Base-by-base conservation (phyloP, 2,888 invertebrate genomes). In the Dysmachus trigonus region DNA sequence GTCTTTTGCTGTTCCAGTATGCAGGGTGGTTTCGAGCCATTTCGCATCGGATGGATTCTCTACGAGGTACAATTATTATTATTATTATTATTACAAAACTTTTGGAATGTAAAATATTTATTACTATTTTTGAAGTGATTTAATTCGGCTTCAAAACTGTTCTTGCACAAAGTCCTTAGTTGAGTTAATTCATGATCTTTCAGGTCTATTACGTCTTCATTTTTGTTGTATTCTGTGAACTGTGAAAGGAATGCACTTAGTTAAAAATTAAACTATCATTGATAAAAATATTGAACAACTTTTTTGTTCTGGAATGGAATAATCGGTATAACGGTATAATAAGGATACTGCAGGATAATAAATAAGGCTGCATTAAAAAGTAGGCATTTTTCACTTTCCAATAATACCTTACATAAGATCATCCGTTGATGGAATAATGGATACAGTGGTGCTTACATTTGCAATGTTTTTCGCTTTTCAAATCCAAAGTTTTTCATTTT, bases 1-100 rank as follows among this genome's bases (percentile, higher is more conserved):
- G 90, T 92, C 92, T 87, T 91, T 92, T 30, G 92, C 91, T 35
- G 92, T 92, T 35, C 92, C 92, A 79, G 92, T 92, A 85, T 92
- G 91, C 10, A 92, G 86, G 0, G 92, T 92, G 1, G 92, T 92
- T 86, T 91, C 89, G 74, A 92, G 87, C 92, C 92, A 92, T 18
- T 90, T 90, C 0, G 90, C 90, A 88, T 92, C 92, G 0, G 90
- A 89, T 47, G 92, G 91, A 88, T 92, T 91, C 2, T 90, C 92
- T 92, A 77, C 27, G 86, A 85, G 13, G 13, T 2, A 41, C 38
- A 41, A 41, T 0, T 41, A 15, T 41, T 41, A 33, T 76, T 22
- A 3, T 53, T 13, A 41, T 0, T 41, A 15, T 41, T 41, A 33
- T 76, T 22, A 3, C 38, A 35, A 38, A 74, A 8, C 18, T 71